These are phyloP conservation scores for Syngnathus floridae DNA, from an alignment of 2,113 vertebrate species.

Conservation along the genomic window DNA sequence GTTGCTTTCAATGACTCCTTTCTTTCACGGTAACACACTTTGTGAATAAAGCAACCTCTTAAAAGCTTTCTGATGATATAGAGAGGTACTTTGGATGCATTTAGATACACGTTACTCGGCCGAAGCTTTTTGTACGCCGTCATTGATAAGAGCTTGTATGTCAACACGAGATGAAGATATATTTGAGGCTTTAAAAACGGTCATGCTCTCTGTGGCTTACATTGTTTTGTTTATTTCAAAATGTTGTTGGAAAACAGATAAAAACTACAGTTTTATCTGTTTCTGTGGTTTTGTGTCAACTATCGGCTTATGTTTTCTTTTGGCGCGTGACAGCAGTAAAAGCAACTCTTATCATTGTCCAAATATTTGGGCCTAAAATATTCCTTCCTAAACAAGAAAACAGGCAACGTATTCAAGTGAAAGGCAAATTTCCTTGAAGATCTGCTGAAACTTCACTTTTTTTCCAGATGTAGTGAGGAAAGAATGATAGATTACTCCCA, in stretches of 20 bases:
- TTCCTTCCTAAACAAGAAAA: neutral
- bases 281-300: neutral
- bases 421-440: neutral
- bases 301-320: no score
- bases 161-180: neutral
- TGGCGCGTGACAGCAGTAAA: neutral
- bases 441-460: neutral
- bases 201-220: neutral
- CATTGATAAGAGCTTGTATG: neutral
- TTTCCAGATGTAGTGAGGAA: neutral
- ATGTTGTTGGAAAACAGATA: neutral
- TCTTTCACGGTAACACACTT: neutral
- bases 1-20: neutral
- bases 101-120: neutral
- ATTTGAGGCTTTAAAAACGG: neutral
- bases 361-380: neutral
- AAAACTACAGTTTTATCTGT: neutral
- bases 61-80: neutral
- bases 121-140: neutral
- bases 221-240: neutral
- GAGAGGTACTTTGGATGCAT: neutral
- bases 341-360: neutral
- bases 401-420: neutral
- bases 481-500: conserved; percentile 1
- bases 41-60: neutral